phyloP scores from a whole-genome alignment of 2,113 vertebrate genomes.

The Cynoglossus semilaevis region DNA sequence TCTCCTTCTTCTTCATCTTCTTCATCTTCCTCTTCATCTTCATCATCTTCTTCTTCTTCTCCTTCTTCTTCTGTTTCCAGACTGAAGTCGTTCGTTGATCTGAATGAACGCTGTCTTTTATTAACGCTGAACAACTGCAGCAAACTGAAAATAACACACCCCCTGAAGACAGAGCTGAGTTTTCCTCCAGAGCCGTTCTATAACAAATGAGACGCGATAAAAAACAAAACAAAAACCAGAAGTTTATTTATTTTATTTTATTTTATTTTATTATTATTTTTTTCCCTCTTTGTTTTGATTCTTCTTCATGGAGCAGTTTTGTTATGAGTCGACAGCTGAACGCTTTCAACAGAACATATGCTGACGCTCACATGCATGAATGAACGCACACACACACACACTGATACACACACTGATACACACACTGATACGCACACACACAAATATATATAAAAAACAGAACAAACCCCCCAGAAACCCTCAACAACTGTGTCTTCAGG shows the following conservation, averaged over 20 bases:
- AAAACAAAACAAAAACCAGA: slow-evolving; percentile 17
- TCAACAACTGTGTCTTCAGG: slow-evolving; percentile 59
- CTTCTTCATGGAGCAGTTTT: slow-evolving; percentile 29
- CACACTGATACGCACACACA: slow-evolving; percentile 17
- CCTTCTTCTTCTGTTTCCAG: not conserved
- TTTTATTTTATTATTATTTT: no score
- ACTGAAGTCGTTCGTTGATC: not conserved
- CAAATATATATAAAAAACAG: slow-evolving; percentile 43
- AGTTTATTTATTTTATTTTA: not conserved
- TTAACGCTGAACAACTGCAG: slow-evolving; percentile 8
- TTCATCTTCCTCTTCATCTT: not conserved
- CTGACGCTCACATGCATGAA: slow-evolving; percentile 54
- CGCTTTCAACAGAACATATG: slow-evolving; percentile 63
- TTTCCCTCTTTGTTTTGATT: not conserved
- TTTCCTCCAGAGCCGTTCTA: not conserved
- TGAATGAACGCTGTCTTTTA: not conserved
- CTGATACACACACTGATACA: slow-evolving; percentile 2
- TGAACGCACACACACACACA: slow-evolving; percentile 20
- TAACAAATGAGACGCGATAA: slow-evolving; percentile 2
- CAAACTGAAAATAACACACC: slow-evolving; percentile 1
- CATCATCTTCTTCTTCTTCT: not conserved
- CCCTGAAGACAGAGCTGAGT: not conserved
- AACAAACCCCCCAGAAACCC: slow-evolving; percentile 24
- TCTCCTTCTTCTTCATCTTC: no score
- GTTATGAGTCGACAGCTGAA: slow-evolving; percentile 58